A percentile compares a stretch with the other conserved stretches of the same genome.
phyloP scores from a whole-genome alignment of 2,113 vertebrate species.

The Pongo pygmaeus region DNA sequence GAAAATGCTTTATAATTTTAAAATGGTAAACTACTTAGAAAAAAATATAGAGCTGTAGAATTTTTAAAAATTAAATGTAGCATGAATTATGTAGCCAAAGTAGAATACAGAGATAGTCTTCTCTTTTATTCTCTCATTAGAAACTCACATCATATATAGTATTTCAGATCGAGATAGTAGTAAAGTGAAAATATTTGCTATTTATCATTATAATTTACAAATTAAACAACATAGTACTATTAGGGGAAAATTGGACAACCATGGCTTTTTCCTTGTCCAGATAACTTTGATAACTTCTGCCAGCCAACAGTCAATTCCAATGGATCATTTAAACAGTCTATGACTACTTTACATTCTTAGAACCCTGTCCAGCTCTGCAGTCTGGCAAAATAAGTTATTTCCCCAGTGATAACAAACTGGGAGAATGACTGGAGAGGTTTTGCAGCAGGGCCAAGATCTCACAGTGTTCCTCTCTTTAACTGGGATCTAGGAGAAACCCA shows the following conservation, averaged over 20 bases:
- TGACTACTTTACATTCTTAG: neutral
- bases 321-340: neutral
- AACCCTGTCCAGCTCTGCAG: neutral
- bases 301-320: neutral
- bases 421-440: neutral
- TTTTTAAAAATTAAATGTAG: neutral
- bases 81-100: neutral
- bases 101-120: neutral
- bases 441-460: neutral
- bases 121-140: neutral
- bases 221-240: neutral
- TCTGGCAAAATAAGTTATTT: neutral
- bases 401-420: neutral
- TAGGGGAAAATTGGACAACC: neutral
- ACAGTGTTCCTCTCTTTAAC: neutral
- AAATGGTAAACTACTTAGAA: neutral
- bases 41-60: neutral
- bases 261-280: neutral
- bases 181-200: neutral
- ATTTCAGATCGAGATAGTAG: neutral
- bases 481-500: neutral
- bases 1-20: neutral
- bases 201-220: neutral
- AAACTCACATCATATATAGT: neutral
- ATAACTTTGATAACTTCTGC: neutral